Base-by-base conservation (phyloP, 2,797 vertebrate genomes). In the Anisognathus igniventris region DNA sequence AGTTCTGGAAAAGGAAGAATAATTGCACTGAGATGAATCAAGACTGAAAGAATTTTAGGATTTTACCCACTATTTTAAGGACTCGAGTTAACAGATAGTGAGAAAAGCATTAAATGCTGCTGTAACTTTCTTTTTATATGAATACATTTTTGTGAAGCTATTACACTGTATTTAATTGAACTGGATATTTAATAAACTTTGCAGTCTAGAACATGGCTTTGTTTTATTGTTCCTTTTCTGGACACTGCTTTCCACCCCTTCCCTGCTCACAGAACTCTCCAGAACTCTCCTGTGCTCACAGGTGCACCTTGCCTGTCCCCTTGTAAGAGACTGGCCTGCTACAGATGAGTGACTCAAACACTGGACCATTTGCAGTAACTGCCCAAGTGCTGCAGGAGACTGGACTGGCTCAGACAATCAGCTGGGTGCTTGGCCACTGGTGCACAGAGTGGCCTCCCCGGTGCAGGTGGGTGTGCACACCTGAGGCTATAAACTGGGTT, bases 101-200 rank as follows among this genome's bases (percentile, higher is more conserved):
- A 58, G 66, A 57, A 62, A 86, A 77, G 50, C 47, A 67, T 11
- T 50, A 66, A 91, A 71, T 51, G 39, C 39, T 92, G 28, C 72
- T 88, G 39, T 82, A 25, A 42, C 12, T 35, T 57, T 24, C 13
- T 85, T 93, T 81, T 86, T 78, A 23, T 74, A 70, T 54, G 4
- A 90, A 58, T 39, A 62, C 2, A 54, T 30, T 86, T 93, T 88
- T 91, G 66, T 87, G 87, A 91, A 35, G 71, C 25, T 84, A 42
- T 56, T 47, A 40, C 11, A 39, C 25, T 88, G 60, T 89, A 72
- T 86, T 75, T 87, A 93, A 64, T 87, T 89, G 31, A 74, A 47
- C 19, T 92, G 68, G n/a, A 24, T 92, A 88, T 67, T 96, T 88
- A 95, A 93, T 94, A 95, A 96, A 66, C 8, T 86, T 77, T 72